A percentile compares a stretch with the other conserved stretches of the same genome.
phyloP scores from a whole-genome alignment of 2,888 invertebrate species.

The Flabesymbios commensalis region DNA sequence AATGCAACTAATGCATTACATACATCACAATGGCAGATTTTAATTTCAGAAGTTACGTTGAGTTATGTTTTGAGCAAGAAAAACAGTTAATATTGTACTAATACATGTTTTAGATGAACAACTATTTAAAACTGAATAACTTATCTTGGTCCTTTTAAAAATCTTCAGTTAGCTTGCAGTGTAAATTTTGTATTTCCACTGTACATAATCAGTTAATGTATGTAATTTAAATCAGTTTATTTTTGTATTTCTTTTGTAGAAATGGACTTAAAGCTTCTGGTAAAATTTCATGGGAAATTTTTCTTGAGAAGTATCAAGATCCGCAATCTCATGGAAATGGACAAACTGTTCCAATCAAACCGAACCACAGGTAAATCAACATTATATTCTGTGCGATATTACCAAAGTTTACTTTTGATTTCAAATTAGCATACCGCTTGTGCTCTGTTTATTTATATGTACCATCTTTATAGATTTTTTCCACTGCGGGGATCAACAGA shows the following conservation, averaged over 20 bases:
- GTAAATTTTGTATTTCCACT: too few relatives aligned
- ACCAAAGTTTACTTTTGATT: neutral
- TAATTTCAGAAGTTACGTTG: too few relatives aligned
- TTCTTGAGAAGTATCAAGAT: conserved; percentile 57
- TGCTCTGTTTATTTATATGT: neutral
- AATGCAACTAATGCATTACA: too few relatives aligned
- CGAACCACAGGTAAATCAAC: conserved; percentile 51
- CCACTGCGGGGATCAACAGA: conserved; percentile 49
- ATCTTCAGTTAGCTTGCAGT: too few relatives aligned
- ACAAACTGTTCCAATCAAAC: conserved; percentile 55
- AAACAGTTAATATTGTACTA: too few relatives aligned
- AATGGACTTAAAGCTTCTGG: conserved; percentile 52
- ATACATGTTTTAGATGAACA: too few relatives aligned
- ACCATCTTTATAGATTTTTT: conserved; percentile 41
- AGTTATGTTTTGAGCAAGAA: too few relatives aligned
- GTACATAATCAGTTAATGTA: too few relatives aligned
- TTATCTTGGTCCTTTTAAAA: too few relatives aligned
- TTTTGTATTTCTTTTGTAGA: conserved; percentile 26
- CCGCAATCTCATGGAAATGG: conserved; percentile 51
- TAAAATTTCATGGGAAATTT: conserved; percentile 54
- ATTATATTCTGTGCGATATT: neutral
- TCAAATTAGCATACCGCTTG: neutral
- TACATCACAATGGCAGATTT: too few relatives aligned
- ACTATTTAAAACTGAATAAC: too few relatives aligned
- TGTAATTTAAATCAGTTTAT: too few relatives aligned